These are phyloP conservation scores for Zaprionus nigranus DNA, from an alignment of 1,140 invertebrate genomes.

Conservation along the genomic window DNA sequence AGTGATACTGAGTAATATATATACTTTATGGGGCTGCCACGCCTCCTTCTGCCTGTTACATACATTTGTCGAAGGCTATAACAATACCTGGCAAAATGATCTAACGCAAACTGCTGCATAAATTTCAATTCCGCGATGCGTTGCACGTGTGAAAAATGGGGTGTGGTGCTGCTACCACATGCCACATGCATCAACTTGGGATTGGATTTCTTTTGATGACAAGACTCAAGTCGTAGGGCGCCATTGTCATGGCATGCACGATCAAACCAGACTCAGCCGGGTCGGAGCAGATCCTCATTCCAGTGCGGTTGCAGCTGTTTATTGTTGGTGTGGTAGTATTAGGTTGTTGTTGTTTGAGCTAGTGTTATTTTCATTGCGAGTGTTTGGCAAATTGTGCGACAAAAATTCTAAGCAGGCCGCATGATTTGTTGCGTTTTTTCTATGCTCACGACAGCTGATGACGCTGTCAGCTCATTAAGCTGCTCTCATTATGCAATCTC, in stretches of 20 bases:
- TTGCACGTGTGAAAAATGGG: slow-evolving; percentile 21
- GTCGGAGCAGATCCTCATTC: slow-evolving; percentile 25
- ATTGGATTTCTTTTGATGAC: background rate
- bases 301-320: slow-evolving; percentile 23
- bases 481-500: slow-evolving; percentile 65
- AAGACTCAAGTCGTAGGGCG: background rate
- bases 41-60: too few relatives aligned
- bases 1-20: too few relatives aligned
- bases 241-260: slow-evolving; percentile 21
- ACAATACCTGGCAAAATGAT: background rate
- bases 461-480: slow-evolving; percentile 64
- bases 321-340: slow-evolving; percentile 6
- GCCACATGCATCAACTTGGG: background rate
- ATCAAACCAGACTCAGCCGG: slow-evolving; percentile 14
- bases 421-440: slow-evolving; percentile 62
- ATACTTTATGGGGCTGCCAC: too few relatives aligned
- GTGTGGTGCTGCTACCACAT: background rate
- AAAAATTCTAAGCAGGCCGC: slow-evolving; percentile 67
- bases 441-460: slow-evolving; percentile 21
- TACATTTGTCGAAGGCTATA: too few relatives aligned
- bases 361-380: background rate
- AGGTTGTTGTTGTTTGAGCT: slow-evolving; percentile 2
- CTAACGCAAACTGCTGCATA: background rate
- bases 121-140: slow-evolving; percentile 5
- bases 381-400: slow-evolving; percentile 67